phyloP scores from a whole-genome alignment of 1,140 invertebrate genomes.

The Drosophila funebris region DNA sequence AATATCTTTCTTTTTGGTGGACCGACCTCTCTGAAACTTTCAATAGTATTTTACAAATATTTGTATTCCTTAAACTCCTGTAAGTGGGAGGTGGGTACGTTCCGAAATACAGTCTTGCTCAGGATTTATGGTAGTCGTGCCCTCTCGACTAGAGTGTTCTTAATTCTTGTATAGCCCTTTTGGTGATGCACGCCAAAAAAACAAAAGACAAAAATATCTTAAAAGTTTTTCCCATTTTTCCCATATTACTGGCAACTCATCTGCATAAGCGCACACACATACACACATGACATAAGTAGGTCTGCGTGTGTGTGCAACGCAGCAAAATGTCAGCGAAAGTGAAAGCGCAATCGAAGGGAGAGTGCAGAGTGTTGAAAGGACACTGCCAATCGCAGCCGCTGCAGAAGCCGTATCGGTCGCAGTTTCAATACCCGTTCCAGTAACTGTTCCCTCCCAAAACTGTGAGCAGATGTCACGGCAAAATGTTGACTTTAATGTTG shows the following conservation, averaged over 20 bases:
- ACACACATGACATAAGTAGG: conserved; percentile 31
- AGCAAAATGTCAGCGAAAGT: conserved; percentile 76
- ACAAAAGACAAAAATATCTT: conserved; percentile 69
- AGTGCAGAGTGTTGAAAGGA: conserved; percentile 54
- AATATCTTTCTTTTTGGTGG: too few relatives aligned
- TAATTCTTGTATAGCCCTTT: conserved; percentile 12
- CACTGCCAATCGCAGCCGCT: conserved; percentile 31
- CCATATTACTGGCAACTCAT: conserved; percentile 76
- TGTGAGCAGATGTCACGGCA: conserved; percentile 18
- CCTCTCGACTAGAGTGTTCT: too few relatives aligned
- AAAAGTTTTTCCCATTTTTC: conserved; percentile 77
- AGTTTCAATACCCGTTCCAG: conserved; percentile 8
- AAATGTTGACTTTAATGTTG: conserved; percentile 80
- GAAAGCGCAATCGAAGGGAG: conserved; percentile 50
- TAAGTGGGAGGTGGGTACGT: too few relatives aligned
- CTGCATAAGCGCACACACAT: conserved; percentile 61
- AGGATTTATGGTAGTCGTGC: conserved; percentile 22
- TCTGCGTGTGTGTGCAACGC: conserved; percentile 40
- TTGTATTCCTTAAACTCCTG: too few relatives aligned
- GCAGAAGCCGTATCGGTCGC: background rate
- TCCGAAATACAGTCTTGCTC: too few relatives aligned
- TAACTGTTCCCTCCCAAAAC: background rate
- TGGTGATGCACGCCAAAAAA: conserved; percentile 2
- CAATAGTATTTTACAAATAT: too few relatives aligned
- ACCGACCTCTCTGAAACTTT: too few relatives aligned